Evolutionary conservation across 2,113 vertebrate species (phyloP).

Genomic region (Triplophysa rosa): DNA sequence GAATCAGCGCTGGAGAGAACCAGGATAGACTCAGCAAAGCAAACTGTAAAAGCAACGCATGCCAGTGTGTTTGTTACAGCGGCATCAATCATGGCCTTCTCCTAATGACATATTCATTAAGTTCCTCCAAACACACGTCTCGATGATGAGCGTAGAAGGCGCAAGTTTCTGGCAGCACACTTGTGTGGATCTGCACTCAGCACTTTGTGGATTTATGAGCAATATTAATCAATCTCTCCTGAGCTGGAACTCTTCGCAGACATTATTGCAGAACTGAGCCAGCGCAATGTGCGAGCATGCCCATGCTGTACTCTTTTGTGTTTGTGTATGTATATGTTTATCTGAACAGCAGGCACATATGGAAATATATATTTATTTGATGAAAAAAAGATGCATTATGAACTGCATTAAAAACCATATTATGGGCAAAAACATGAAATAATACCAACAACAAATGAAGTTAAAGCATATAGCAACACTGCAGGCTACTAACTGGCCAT

Average conservation of each 20-base stretch:
- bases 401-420: too few species aligned
- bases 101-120: constrained; percentile 80
- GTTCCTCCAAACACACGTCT: constrained; percentile 69
- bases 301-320: not conserved
- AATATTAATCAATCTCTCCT: constrained; percentile 74
- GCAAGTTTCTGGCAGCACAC: constrained; percentile 64
- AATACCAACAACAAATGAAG: too few species aligned
- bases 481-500: too few species aligned
- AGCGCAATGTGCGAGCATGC: constrained; percentile 40
- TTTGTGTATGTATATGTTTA: constrained; percentile 21
- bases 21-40: constrained; percentile 27
- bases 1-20: not conserved
- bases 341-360: not conserved
- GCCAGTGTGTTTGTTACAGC: constrained; percentile 63
- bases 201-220: constrained; percentile 71
- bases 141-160: constrained; percentile 68
- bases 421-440: too few species aligned
- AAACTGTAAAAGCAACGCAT: constrained; percentile 49
- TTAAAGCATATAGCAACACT: too few species aligned
- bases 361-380: not conserved
- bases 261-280: constrained; percentile 49
- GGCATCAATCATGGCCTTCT: constrained; percentile 72
- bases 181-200: constrained; percentile 66
- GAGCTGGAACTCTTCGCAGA: constrained; percentile 68
- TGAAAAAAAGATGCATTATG: too few species aligned